Evolutionary conservation across 2,113 vertebrate species (phyloP), one percentile per base, ranked within the genome.

Genomic region (Thalassoma bifasciatum): DNA sequence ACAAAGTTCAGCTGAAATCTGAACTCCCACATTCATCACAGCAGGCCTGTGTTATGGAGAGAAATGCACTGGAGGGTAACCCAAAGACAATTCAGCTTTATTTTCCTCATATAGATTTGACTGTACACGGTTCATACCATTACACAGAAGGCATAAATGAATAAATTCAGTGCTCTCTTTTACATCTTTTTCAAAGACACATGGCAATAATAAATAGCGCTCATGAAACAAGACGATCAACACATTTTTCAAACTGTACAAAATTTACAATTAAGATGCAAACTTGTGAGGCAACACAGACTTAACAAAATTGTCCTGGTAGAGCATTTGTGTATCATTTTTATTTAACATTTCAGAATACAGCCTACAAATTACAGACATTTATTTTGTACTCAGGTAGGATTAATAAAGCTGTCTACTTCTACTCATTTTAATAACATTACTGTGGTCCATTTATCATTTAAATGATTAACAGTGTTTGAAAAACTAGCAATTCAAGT

Each of bases 181-280:
- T 92, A 92, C 87, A 93, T 92, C 87, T 93, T 93, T 89, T 94
- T 93, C 94, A 94, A 92, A 94, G 92, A 95, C 94, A 96, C 95
- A 92, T 93, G 93, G 95, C 95, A 96, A 97, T 88, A 92, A 92
- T 96, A 96, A 96, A 96, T 96, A 96, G 91, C 84, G 75, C 63
- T 92, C 93, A 93, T 93, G 93, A 96, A 95, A 96, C 88, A 92
- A 95, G 94, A 96, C 93, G 87, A 91, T 82, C 81, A 84, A 93
- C 92, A 94, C 88, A 90, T 94, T 95, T 46, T 92, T 93, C 92
- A 90, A 95, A 96, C 97, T 98, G 94, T 97, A 98, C 97, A 98
- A 96, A 95, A 98, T 96, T 92, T 97, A 97, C 96, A 82, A 82
- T 90, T 88, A 85, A 89, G 88, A 94, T 89, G 88, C 84, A 90